Evolutionary conservation across 2,888 invertebrate species (phyloP), one percentile per base, ranked within the genome.

Genomic region (Hyposoter didymator): DNA sequence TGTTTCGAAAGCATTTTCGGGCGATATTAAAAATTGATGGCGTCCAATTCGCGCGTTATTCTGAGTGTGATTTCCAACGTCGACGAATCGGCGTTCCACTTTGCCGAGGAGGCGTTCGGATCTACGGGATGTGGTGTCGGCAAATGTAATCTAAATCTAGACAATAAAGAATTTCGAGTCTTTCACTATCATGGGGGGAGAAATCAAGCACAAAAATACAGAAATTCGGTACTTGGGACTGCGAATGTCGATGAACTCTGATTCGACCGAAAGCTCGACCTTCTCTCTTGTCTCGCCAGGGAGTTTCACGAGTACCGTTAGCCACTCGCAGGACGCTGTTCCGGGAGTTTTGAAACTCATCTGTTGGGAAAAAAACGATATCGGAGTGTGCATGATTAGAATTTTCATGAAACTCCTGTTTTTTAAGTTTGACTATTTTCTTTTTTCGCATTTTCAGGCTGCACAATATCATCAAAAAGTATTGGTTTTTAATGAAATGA

Each of bases 311-410:
- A 95, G 95, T 35, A 99, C 94, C n/a, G 98, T 95, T 94, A 99
- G 96, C 93, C 97, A 97, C 94, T 99, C 98, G 94, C 98, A 98
- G 91, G 98, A 98, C 3, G 97, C 95, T 0, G 97, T 96, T 1
- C 96, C 94, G 22, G 97, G 96, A 0, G 97, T 97, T 93, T 97
- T 98, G 84, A 96, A 96, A 0, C 97, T 96, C 95, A 98, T 97
- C 97, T 97, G 94, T 66, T 32, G 64, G 14, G n/a, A 7, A 67
- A 22, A 69, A 74, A 76, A 64, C 19, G 43, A 55, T 28, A 5
- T 59, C 19, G 45, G 45, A 66, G 22, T 47, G 43, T 55, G 28
- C 32, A 17, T 22, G 22, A 64, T 32, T 66, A 5, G 3, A 52
- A 43, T 43, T 43, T 39, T 17, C 55, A 43, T 22, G n/a, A 32